Base-by-base conservation (phyloP, 2,113 vertebrate species). In the Podarcis muralis region DNA sequence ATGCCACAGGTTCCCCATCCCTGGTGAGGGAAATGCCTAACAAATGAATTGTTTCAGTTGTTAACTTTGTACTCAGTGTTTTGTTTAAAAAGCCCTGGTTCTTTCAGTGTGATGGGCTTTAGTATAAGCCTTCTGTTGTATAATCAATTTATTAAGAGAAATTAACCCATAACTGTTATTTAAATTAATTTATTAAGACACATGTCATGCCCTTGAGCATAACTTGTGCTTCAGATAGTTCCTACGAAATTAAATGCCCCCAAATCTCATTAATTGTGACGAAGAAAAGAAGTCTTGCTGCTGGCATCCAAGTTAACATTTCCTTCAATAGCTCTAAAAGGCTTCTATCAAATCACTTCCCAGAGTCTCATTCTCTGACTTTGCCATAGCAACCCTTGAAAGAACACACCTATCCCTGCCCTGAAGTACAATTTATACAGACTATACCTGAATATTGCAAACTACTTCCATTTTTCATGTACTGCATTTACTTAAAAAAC, bases 181-280 rank as follows among this genome's bases (percentile, higher is more conserved):
- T 94, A 83, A 82, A 72, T 83, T 92, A 90, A 95, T 93, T 93
- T 94, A 93, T 93, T 93, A 93, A 92, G 93, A 72, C 75, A 62
- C 35, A 87, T 87, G 84, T 87, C 77, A 91, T 84, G 72, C 65
- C 69, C 27, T 94, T 91, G 4, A 0, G 87, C 78, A 72, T 86
- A 87, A 92, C 88, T 83, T 82, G 85, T 82, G 84, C 91, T 91
- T 88, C 93, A 94, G 93, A 92, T 93, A 94, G 87, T 91, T 94
- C 68, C 90, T 93, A 88, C 85, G 91, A 92, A 95, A 78, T 75
- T 62, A 77, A 91, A 91, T 13, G 68, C 69, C 86, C 77, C 62
- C 89, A 81, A 30, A 86, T 84, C 91, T 94, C 94, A 92, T 94
- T 91, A 95, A 92, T 94, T 90, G 93, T 32, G 88, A 90, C 87